A percentile compares a stretch with the other conserved stretches of the same genome.
Conservation (phyloP, 2,888 invertebrate species). For the Caenorhabditis japonica region DNA sequence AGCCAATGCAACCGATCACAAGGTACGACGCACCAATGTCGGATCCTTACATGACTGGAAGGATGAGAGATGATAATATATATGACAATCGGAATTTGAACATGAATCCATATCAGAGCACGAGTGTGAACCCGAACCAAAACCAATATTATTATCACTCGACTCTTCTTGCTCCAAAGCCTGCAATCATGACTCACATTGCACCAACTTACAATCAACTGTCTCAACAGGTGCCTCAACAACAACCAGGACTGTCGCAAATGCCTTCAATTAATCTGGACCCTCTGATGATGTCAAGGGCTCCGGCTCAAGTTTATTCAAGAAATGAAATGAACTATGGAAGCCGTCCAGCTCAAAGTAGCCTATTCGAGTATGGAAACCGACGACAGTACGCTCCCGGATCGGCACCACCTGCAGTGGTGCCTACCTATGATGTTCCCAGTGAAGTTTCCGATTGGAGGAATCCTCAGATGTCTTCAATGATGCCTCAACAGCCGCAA, state of each 20-base stretch:
- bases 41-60: constrained; percentile 42
- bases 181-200: constrained; percentile 37
- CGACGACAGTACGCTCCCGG: constrained; percentile 27
- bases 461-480: constrained; percentile 16
- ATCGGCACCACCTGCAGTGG: background rate
- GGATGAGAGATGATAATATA: background rate
- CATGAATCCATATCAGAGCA: background rate
- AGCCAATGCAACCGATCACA: constrained; percentile 52
- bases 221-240: constrained; percentile 15
- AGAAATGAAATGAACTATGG: constrained; percentile 76
- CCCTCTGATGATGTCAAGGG: constrained; percentile 42
- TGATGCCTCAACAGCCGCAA: constrained; percentile 38
- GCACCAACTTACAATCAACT: constrained; percentile 25
- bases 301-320: constrained; percentile 66
- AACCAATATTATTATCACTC: constrained; percentile 20
- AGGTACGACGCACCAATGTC: constrained; percentile 59
- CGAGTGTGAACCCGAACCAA: constrained; percentile 1
- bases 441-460: constrained; percentile 13
- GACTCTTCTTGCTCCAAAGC: constrained; percentile 37
- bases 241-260: background rate
- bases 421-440: constrained; percentile 41
- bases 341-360: constrained; percentile 66
- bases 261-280: constrained; percentile 13
- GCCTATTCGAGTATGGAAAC: constrained; percentile 74
- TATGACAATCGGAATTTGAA: background rate